Evolutionary conservation across 2,797 vertebrate species (phyloP).

Genomic region (Sebastes nivosus): DNA sequence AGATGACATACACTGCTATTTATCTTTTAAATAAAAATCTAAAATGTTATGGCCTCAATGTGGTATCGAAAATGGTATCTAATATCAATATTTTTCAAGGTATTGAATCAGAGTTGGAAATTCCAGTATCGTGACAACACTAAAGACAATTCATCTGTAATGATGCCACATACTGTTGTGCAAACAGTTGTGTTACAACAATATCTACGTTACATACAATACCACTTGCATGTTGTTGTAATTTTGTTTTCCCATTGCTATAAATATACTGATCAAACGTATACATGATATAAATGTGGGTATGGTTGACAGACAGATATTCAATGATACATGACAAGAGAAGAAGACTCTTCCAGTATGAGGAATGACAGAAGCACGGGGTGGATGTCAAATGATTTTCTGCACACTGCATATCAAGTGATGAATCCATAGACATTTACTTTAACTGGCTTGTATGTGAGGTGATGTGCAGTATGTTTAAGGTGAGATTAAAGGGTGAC

Average conservation of each 20-base stretch:
- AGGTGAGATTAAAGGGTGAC: not conserved
- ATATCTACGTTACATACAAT: not conserved
- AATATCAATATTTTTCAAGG: too few species aligned
- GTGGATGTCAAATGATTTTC: not conserved
- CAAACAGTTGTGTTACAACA: not conserved
- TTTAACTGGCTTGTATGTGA: not conserved
- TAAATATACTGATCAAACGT: not conserved
- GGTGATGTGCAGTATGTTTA: not conserved
- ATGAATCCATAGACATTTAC: not conserved
- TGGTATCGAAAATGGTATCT: too few species aligned
- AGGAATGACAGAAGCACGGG: not conserved
- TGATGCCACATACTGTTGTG: not conserved
- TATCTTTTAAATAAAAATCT: too few species aligned
- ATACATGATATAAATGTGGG: not conserved
- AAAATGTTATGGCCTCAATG: too few species aligned
- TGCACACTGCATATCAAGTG: not conserved
- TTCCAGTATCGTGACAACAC: too few species aligned
- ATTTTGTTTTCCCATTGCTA: not conserved
- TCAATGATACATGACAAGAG: not conserved
- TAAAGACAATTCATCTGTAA: not conserved
- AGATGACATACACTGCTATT: not conserved
- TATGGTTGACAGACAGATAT: not conserved
- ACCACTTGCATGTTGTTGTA: not conserved
- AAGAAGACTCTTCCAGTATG: not conserved
- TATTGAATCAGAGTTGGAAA: too few species aligned